phyloP scores from a whole-genome alignment of 2,888 invertebrate species.

The Galerucella pusilla region DNA sequence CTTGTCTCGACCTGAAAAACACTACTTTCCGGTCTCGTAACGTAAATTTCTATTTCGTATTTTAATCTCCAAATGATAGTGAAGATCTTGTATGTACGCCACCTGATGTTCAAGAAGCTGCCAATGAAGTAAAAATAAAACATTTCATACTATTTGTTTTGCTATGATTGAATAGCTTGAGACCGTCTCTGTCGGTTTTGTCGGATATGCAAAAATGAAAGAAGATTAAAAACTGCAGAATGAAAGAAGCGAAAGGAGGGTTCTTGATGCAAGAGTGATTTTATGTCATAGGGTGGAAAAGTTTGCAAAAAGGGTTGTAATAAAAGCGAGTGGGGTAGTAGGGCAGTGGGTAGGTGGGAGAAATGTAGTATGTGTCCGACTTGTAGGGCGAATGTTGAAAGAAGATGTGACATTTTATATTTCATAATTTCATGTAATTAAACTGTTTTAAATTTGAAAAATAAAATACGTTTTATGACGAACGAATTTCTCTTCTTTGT shows the following conservation, averaged over 20 bases:
- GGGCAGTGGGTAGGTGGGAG: constrained; percentile 53
- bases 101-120: no score
- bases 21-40: no score
- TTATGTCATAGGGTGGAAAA: constrained; percentile 49
- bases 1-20: no score
- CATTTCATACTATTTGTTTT: no score
- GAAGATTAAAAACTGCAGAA: constrained; percentile 46
- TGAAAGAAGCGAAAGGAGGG: constrained; percentile 49
- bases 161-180: not conserved
- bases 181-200: constrained; percentile 3
- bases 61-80: no score
- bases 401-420: not conserved
- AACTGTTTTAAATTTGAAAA: not conserved
- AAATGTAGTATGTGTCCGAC: not conserved
- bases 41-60: no score
- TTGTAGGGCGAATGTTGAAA: not conserved
- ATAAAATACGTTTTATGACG: not conserved
- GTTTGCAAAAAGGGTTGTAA: constrained; percentile 49
- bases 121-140: no score
- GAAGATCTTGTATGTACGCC: no score
- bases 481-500: not conserved
- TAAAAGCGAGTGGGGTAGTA: constrained; percentile 53
- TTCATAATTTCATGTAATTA: no score
- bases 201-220: constrained; percentile 29
- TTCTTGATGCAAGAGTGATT: constrained; percentile 36